Evolutionary conservation across 2,888 invertebrate genomes (phyloP).

Genomic region (Megalurothrips usitatus): DNA sequence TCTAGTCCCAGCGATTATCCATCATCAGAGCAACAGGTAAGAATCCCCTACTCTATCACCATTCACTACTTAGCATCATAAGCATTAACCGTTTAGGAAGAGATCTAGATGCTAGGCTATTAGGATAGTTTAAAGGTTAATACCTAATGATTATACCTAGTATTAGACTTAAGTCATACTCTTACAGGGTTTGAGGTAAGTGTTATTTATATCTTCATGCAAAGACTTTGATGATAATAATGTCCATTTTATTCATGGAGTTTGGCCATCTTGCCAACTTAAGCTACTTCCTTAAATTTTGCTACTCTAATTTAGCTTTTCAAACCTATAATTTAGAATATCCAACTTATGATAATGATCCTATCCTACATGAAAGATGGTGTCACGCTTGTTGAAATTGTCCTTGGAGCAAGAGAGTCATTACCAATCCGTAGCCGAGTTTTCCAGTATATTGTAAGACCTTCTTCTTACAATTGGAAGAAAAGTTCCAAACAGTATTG

Average conservation of each 20-base stretch:
- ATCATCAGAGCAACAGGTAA: conserved; percentile 72
- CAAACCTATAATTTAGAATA: background rate
- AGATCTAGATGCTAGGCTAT: background rate
- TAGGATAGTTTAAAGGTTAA: background rate
- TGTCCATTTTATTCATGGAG: background rate
- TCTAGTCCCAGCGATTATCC: conserved; percentile 67
- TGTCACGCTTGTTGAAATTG: too few species aligned
- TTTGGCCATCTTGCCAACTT: too few species aligned
- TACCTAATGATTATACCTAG: background rate
- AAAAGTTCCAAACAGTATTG: too few species aligned
- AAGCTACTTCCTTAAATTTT: background rate
- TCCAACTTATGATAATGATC: too few species aligned
- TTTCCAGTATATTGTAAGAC: too few species aligned
- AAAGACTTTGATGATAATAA: background rate
- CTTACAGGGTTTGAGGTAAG: conserved; percentile 23
- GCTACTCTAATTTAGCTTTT: background rate
- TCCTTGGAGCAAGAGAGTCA: too few species aligned
- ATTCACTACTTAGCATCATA: background rate
- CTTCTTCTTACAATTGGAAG: too few species aligned
- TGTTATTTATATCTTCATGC: background rate
- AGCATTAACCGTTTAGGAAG: background rate
- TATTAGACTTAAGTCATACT: background rate
- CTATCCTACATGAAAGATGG: too few species aligned
- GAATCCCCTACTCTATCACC: conserved; percentile 33
- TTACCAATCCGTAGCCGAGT: too few species aligned